Percentiles rank a stretch among this genome's conserved stretches.
Conservation (phyloP, 2,797 vertebrate genomes). For the Xiphorhynchus erythropygius region DNA sequence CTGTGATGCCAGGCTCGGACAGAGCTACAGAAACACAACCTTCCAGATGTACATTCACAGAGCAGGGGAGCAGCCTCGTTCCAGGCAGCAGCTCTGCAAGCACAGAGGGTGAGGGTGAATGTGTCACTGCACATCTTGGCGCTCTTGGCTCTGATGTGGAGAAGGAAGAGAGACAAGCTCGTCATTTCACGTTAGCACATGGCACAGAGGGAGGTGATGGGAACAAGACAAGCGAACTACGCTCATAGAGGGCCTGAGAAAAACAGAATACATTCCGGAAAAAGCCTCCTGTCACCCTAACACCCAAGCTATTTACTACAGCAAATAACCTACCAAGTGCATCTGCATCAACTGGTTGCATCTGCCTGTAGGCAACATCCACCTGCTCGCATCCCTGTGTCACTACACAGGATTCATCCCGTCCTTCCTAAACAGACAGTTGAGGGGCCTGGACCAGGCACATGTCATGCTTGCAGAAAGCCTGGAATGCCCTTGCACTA, state of each 20-base stretch:
- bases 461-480: not conserved
- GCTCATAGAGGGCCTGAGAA: not conserved
- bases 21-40: not conserved
- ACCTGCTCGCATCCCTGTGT: not conserved
- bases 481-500: not conserved
- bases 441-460: not conserved
- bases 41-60: not conserved
- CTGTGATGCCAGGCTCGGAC: not conserved
- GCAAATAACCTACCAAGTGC: not conserved
- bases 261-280: not conserved
- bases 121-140: conserved; percentile 13
- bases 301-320: not conserved
- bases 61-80: not conserved
- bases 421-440: not conserved
- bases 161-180: conserved; percentile 46
- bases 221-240: not conserved
- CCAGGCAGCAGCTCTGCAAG: not conserved
- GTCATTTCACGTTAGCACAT: not conserved
- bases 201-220: not conserved
- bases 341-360: not conserved
- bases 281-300: not conserved
- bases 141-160: not conserved
- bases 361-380: not conserved
- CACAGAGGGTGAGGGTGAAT: not conserved
- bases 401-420: not conserved